A percentile compares a stretch with the other conserved stretches of the same genome.
phyloP scores from a whole-genome alignment of 2,113 vertebrate species.

The Coregonus clupeaformis region DNA sequence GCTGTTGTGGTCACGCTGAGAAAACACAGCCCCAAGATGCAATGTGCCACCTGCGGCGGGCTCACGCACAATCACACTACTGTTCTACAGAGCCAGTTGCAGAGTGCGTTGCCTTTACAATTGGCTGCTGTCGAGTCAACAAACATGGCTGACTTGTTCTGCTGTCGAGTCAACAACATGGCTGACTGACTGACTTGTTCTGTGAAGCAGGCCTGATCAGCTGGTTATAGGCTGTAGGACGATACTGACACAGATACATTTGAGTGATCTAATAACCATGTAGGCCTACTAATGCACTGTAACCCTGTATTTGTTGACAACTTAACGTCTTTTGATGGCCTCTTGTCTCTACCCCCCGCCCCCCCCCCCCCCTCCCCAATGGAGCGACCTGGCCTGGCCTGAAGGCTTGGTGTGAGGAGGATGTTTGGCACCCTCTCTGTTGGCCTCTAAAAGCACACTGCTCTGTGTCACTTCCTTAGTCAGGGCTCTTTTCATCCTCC shows the following conservation, averaged over 20 bases:
- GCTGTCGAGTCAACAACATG: slow-evolving; percentile 22
- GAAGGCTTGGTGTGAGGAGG: slow-evolving; percentile 13
- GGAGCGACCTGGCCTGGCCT: slow-evolving; percentile 10
- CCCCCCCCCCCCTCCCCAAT: no score
- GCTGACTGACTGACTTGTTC: background rate
- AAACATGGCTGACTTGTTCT: background rate
- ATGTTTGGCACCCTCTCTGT: slow-evolving; percentile 51
- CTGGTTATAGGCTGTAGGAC: background rate
- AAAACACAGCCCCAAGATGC: no score
- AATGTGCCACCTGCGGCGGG: no score
- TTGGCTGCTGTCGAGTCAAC: no score
- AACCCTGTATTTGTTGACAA: background rate
- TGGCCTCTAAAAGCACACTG: no score
- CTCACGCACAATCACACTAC: no score
- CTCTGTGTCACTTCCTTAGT: no score
- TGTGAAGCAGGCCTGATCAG: no score
- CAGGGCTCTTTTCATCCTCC: slow-evolving; percentile 2
- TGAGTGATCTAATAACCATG: background rate
- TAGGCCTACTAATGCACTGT: background rate
- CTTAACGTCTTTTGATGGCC: slow-evolving; percentile 5
- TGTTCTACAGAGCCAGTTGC: no score
- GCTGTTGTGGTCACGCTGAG: no score
- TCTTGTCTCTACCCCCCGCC: slow-evolving; percentile 1
- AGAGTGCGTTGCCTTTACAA: no score
- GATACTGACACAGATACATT: background rate